Percentiles rank a stretch among this genome's conserved stretches.
These are phyloP conservation scores for Nasonovia ribisnigri DNA, from an alignment of 2,888 invertebrate species.

Conservation along the genomic window DNA sequence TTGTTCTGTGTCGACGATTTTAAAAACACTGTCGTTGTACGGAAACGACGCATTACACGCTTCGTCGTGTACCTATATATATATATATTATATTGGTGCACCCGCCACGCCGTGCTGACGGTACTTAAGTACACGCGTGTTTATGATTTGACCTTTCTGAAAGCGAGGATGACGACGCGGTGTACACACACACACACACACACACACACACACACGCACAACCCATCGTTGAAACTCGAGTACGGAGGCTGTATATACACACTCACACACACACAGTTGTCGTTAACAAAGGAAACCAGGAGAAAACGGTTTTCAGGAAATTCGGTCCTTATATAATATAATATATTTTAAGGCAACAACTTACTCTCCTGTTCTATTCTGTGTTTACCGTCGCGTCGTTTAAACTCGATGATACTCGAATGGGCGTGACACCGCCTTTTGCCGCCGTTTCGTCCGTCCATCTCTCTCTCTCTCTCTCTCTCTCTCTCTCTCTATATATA, in stretches of 20 bases:
- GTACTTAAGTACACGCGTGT: not conserved
- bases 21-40: not conserved
- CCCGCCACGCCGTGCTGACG: not conserved
- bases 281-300: not conserved
- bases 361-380: not conserved
- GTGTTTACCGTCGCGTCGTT: slow-evolving; percentile 9
- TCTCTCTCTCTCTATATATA: not conserved
- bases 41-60: not conserved
- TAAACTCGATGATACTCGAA: not conserved
- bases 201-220: too few species aligned
- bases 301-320: slow-evolving; percentile 29
- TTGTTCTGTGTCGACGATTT: not conserved
- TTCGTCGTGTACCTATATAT: not conserved
- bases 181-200: not conserved
- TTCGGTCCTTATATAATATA: slow-evolving; percentile 33
- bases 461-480: not conserved
- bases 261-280: not conserved
- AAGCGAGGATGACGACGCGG: not conserved
- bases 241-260: not conserved
- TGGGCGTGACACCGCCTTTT: not conserved
- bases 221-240: not conserved
- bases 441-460: not conserved
- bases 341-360: not conserved
- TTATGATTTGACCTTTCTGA: not conserved
- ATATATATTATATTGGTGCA: not conserved